phyloP scores from a whole-genome alignment of 1,140 invertebrate genomes.

The Euschistus heros region DNA sequence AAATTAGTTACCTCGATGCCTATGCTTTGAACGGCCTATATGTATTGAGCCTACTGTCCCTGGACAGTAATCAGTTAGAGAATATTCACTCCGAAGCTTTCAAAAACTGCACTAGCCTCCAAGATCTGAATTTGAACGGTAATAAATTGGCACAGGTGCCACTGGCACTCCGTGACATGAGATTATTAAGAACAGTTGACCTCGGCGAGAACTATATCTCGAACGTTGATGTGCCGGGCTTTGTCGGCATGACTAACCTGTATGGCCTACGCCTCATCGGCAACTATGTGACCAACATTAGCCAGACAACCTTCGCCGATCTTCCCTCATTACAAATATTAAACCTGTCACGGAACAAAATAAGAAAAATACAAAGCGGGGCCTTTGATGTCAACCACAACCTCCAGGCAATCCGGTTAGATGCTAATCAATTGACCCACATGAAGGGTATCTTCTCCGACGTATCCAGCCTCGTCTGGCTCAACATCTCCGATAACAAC shows the following conservation, averaged over 20 bases:
- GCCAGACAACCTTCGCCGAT: slow-evolving; percentile 65
- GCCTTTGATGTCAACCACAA: slow-evolving; percentile 68
- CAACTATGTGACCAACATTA: slow-evolving; percentile 78
- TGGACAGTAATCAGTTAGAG: slow-evolving; percentile 69
- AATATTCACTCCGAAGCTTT: slow-evolving; percentile 69
- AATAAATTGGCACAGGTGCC: slow-evolving; percentile 67
- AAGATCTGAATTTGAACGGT: slow-evolving; percentile 70
- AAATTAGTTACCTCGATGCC: slow-evolving; percentile 61
- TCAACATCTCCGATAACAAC: slow-evolving; percentile 85
- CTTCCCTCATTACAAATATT: slow-evolving; percentile 73
- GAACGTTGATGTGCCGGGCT: slow-evolving; percentile 62
- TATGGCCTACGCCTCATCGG: slow-evolving; percentile 76
- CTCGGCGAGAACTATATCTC: slow-evolving; percentile 69
- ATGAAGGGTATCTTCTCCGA: slow-evolving; percentile 76
- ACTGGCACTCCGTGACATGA: slow-evolving; percentile 58
- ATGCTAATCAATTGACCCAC: slow-evolving; percentile 72
- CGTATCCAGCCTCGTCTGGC: slow-evolving; percentile 69
- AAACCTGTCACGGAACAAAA: slow-evolving; percentile 77
- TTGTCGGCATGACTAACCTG: slow-evolving; percentile 65
- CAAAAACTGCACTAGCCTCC: slow-evolving; percentile 62
- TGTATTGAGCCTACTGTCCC: slow-evolving; percentile 60
- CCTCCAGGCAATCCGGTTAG: slow-evolving; percentile 74
- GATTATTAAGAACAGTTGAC: slow-evolving; percentile 64
- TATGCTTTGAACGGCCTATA: slow-evolving; percentile 67
- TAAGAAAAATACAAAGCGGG: slow-evolving; percentile 65